phyloP scores from a whole-genome alignment of 1,140 invertebrate genomes.

The Macrotrachela quadricornifera region DNA sequence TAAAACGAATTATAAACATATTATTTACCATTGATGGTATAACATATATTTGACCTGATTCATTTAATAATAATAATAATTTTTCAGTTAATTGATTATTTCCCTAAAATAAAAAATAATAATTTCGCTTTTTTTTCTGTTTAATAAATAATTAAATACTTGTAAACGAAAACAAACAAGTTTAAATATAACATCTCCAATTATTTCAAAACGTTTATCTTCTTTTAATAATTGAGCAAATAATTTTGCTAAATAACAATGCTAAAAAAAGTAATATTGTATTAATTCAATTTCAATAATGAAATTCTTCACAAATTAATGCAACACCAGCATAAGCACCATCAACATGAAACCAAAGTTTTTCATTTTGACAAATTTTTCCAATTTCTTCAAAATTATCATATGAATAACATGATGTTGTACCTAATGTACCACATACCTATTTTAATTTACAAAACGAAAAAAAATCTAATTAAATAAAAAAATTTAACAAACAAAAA shows the following conservation, averaged over 20 bases:
- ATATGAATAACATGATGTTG: constrained; percentile 68
- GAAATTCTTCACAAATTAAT: constrained; percentile 77
- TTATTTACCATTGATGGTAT: constrained; percentile 72
- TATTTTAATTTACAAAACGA: constrained; percentile 27
- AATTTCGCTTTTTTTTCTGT: background rate
- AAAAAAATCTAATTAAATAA: constrained; percentile 45
- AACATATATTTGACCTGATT: constrained; percentile 86
- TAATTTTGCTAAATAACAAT: constrained; percentile 70
- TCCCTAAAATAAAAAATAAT: constrained; percentile 43
- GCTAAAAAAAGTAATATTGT: constrained; percentile 64
- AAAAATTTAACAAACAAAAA: constrained; percentile 77
- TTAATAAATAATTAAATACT: constrained; percentile 35
- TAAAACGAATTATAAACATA: constrained; percentile 48
- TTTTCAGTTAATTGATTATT: constrained; percentile 76
- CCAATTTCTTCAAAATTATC: constrained; percentile 67
- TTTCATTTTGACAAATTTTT: constrained; percentile 40
- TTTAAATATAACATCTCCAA: constrained; percentile 75
- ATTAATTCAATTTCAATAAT: constrained; percentile 76
- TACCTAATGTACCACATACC: constrained; percentile 65
- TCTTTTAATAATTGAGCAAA: constrained; percentile 63
- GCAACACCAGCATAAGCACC: constrained; percentile 69
- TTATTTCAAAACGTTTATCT: constrained; percentile 75
- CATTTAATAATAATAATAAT: constrained; percentile 74
- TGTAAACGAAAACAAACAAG: constrained; percentile 69
- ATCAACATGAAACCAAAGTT: constrained; percentile 71